Base-by-base conservation (phyloP, 2,888 invertebrate species). In the Pinctada fucata region DNA sequence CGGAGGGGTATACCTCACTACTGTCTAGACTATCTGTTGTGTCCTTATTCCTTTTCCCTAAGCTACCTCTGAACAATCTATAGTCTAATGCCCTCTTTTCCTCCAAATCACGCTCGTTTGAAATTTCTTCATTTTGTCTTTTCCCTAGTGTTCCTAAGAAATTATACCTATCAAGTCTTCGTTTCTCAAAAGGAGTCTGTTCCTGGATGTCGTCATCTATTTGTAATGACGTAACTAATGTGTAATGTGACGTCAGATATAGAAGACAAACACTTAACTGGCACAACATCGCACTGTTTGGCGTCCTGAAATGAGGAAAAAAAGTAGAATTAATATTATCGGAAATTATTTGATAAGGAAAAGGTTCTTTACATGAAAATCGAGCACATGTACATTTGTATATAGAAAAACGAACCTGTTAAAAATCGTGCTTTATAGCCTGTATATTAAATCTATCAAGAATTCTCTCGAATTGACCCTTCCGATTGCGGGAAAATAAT, bases 101-200 rank as follows among this genome's bases (percentile, higher is more conserved):
- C 13, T 48, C 74, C 3, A 74, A 50, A 52, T 63, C 48, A 48
- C 63, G 64, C 31, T 66, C 65, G 47, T n/a, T 48, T 50, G 49
- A 48, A 16, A 74, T 50, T 49, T 65, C 65, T 45, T 68, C 68
- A 45, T 68, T 68, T 68, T 68, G 68, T 6, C 74, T 47, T 31
- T 74, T 74, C 31, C 74, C 74, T 31, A 74, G 66, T 31, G 66
- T 50, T 31, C 74, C 51, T 16, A 31, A 50, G 45, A 74, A 74
- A 10, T 48, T 49, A 13, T 66, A 74, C 16, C 66, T 74, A 51
- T 74, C 74, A 3, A 74, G 45, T 10, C 66, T 50, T 66, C 72
- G 64, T 72, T 74, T 74, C 48, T 63, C 64, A 4, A 73, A 10
- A 10, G 58, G 13, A 13, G 6, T 58, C 58, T 58, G 58, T 58